Base-by-base conservation (phyloP, 2,888 invertebrate genomes). In the Chouioia cunea region DNA sequence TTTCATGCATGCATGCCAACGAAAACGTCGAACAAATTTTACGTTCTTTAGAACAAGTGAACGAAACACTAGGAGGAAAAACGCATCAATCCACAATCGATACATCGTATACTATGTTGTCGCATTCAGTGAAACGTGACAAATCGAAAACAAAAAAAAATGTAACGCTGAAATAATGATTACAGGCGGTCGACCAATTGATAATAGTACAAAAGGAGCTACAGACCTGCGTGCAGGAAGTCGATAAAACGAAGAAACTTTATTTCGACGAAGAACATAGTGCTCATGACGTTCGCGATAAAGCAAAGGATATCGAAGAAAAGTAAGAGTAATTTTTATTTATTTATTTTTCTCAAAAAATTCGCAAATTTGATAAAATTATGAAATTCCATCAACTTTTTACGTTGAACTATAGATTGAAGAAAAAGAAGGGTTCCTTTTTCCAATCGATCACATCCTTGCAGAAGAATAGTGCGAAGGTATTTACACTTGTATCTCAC, bases 391-490 rank as follows among this genome's bases (percentile, higher is more conserved):
- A 62, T 16, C 36, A 18, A 53, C 59, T 67, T n/a, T 72, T 64
- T 70, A n/a, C n/a, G n/a, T n/a, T 46, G 52, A 43, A 71, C 83
- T 86, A 74, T 85, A 95, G 95, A 85, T 87, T 97, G 77, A 97
- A 96, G 88, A 96, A 96, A 89, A 97, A 97, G 88, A 97, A 97
- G 80, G 97, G 97, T 20, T 96, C 97, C 6, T 95, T 97, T 87
- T 97, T 97, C 86, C 96, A 97, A 86, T 97, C 97, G 12, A 94
- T 97, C 80, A 95, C 97, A 10, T 96, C 97, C 69, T 89, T 98
- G 77, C 97, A 98, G 85, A 97, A 97, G 87, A 97, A 97, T 85
- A 97, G 97, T 86, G 96, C 96, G n/a, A 97, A 97, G 88, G 97
- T 91, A 84, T 72, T n/a, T n/a, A n/a, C n/a, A n/a, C n/a, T n/a